Evolutionary conservation across 2,113 vertebrate species (phyloP).

Genomic region (Chlamydotis undulata): DNA sequence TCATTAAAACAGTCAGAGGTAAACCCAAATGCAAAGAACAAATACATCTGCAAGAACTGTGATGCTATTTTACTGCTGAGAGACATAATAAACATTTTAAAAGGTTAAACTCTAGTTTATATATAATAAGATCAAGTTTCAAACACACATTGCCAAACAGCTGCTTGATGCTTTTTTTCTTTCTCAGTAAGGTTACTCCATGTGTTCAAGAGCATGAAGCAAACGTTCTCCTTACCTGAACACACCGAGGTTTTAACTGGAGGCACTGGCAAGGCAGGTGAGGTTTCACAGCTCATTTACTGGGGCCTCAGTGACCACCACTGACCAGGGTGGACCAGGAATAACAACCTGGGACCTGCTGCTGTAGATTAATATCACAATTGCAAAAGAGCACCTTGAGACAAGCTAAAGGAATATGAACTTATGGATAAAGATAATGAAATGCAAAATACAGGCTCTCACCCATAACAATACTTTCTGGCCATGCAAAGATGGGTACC

Average conservation of each 20-base stretch:
- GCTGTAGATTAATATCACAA: background rate
- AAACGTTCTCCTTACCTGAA: background rate
- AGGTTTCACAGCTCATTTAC: background rate
- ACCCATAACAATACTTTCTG: background rate
- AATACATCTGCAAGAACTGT: background rate
- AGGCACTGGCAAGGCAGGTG: background rate
- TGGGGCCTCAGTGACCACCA: background rate
- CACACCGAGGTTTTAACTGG: background rate
- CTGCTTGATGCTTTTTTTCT: background rate
- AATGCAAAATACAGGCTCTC: background rate
- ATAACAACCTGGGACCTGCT: background rate
- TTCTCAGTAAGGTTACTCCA: background rate
- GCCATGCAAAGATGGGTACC: accelerated
- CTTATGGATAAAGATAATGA: background rate
- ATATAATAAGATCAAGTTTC: conserved; percentile 25
- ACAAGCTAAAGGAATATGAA: background rate
- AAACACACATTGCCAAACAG: conserved; percentile 1
- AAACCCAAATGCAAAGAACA: background rate
- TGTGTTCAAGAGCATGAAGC: background rate
- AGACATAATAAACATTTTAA: conserved; percentile 14
- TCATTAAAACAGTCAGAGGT: background rate
- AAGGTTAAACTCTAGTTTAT: conserved; percentile 45
- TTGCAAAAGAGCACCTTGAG: background rate
- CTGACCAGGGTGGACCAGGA: background rate
- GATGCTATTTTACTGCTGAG: background rate